A percentile compares a stretch with the other conserved stretches of the same genome.
These are phyloP conservation scores for Zootoca vivipara DNA, from an alignment of 2,113 vertebrate species.

Conservation along the genomic window DNA sequence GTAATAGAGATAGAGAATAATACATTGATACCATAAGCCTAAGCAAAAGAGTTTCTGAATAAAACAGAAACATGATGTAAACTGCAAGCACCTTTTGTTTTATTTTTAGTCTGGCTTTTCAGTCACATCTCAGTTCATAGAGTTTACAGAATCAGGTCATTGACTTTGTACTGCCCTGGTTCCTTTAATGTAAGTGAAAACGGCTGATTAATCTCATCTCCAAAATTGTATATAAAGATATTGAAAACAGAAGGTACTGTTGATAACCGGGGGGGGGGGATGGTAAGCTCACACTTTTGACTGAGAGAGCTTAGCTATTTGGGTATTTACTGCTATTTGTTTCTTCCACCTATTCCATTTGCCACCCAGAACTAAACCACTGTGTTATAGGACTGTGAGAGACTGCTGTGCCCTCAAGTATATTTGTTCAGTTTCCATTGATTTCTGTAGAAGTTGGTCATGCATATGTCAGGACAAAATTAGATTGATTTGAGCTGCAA, in stretches of 20 bases:
- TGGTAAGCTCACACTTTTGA: background rate
- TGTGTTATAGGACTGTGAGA: background rate
- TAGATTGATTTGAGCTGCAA: background rate
- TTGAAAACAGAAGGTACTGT: constrained; percentile 6
- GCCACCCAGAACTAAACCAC: background rate
- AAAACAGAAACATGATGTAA: background rate
- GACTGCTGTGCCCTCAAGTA: background rate
- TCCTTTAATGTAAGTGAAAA: background rate
- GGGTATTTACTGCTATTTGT: background rate
- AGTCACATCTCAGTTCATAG: background rate
- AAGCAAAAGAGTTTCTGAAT: background rate
- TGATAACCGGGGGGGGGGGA: background rate
- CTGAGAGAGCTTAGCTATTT: background rate
- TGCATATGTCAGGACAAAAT: constrained; percentile 17
- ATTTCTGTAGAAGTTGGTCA: background rate
- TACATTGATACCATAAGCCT: background rate
- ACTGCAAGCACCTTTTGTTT: background rate
- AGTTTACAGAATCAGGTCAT: background rate
- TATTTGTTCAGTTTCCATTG: background rate
- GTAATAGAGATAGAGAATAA: too few species aligned
- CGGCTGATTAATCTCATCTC: background rate
- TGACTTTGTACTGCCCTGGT: background rate
- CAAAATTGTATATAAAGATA: background rate
- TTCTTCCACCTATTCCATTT: background rate
- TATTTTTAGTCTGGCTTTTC: background rate